Conservation (phyloP, 2,797 vertebrate species). For the Syngnathus acus region DNA sequence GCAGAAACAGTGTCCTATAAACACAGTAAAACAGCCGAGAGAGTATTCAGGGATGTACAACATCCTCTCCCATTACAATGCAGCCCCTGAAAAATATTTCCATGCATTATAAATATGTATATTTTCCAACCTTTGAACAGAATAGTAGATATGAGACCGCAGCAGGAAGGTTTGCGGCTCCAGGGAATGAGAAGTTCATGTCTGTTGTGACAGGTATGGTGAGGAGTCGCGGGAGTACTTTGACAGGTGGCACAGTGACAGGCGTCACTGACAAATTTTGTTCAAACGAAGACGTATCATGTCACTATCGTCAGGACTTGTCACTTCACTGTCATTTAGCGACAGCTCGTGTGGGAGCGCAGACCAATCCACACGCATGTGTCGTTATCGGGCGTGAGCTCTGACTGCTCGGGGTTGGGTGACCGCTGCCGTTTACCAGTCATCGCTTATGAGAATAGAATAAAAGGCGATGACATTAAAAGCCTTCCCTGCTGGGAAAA, state of each 20-base stretch:
- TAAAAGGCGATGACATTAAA: constrained; percentile 34
- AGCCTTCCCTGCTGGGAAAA: constrained; percentile 20
- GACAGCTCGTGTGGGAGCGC: constrained; percentile 49
- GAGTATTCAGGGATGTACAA: constrained; percentile 25
- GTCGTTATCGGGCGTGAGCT: constrained; percentile 44
- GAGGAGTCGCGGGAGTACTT: constrained; percentile 24
- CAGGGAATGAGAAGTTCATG: background rate
- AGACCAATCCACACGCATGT: constrained; percentile 43
- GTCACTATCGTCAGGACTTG: constrained; percentile 44
- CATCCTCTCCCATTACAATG: constrained; percentile 13
- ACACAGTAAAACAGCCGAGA: constrained; percentile 31
- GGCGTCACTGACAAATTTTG: constrained; percentile 39
- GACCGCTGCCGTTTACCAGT: constrained; percentile 31
- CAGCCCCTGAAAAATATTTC: constrained; percentile 16
- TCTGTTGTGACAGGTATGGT: constrained; percentile 27
- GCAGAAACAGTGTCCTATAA: constrained; percentile 48
- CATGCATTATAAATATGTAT: background rate
- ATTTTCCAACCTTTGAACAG: background rate
- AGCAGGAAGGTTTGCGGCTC: background rate
- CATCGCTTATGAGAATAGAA: constrained; percentile 11
- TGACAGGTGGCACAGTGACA: constrained; percentile 36
- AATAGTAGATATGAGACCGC: background rate
- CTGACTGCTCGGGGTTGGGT: constrained; percentile 42
- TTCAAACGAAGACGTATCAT: constrained; percentile 43
- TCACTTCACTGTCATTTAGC: constrained; percentile 61